Evolutionary conservation across 2,113 vertebrate species (phyloP), one percentile per base, ranked within the genome.

Genomic region (Sterna hirundo): DNA sequence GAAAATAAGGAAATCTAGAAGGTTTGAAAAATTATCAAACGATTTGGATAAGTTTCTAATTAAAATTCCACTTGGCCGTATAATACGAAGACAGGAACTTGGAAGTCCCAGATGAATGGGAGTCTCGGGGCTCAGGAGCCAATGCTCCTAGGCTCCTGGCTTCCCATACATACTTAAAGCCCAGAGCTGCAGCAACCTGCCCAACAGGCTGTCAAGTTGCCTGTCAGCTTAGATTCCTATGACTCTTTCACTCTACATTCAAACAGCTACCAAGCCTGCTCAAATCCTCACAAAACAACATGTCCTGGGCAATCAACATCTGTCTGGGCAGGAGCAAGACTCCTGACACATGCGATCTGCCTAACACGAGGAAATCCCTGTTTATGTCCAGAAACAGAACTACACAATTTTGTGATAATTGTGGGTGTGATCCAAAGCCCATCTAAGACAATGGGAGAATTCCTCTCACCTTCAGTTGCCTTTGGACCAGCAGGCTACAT

Each of bases 1-100:
- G 60, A 80, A 91, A 90, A 76, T 27, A 83, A 92, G 54, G 89
- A 91, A 81, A 91, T 83, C 38, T 86, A 95, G 84, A 93, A 86
- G 83, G 66, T 76, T 91, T 95, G 78, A 91, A 96, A 96, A 95
- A 91, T 90, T 93, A 90, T 77, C 77, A 93, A 95, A 72, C 25
- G 34, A 77, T 66, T 90, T 94, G 83, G 91, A 40, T 76, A 91
- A 86, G 54, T 66, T 88, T 80, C 81, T 66, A 83, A 80, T 80
- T 95, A 69, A 89, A 93, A 94, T 96, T 93, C 86, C 66, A 66
- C 25, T 90, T 91, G 85, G 54, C 82, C 92, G 62, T 61, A 30
- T 75, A 89, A 81, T 78, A 82, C 0, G 2, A 65, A 90, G 75
- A 87, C 51, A 80, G 78, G 54, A 90, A 93, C 66, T 90, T 93